phyloP scores from a whole-genome alignment of 2,888 invertebrate species.

The Nemotelus nigrinus region DNA sequence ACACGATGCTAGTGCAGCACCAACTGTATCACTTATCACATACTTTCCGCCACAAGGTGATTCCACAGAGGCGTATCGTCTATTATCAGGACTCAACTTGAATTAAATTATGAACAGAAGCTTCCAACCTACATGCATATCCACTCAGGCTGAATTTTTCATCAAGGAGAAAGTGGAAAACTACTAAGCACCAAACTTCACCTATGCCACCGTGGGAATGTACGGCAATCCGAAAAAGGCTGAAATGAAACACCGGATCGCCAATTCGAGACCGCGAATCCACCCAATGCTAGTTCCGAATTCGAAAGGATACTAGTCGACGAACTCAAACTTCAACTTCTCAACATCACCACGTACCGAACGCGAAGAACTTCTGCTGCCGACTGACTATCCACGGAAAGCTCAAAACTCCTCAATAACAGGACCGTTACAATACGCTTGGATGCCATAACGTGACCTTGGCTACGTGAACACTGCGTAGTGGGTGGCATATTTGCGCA shows the following conservation, averaged over 20 bases:
- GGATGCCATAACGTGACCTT: constrained; percentile 5
- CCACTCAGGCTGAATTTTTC: too few relatives aligned
- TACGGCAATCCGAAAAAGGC: not conserved
- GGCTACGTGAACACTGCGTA: constrained; percentile 24
- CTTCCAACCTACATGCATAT: too few relatives aligned
- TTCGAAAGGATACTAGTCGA: not conserved
- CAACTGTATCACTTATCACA: constrained; percentile 7
- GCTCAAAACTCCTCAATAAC: not conserved
- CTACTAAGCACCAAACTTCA: constrained; percentile 1
- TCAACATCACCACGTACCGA: not conserved
- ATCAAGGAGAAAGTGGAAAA: not conserved
- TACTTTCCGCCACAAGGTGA: not conserved
- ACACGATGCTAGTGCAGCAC: not conserved
- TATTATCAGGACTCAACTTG: constrained; percentile 24
- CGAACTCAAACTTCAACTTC: not conserved
- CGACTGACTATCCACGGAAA: constrained; percentile 22
- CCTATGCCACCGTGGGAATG: not conserved
- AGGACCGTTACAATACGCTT: not conserved
- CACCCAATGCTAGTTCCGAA: not conserved
- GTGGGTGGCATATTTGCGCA: not conserved
- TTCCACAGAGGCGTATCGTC: constrained; percentile 23
- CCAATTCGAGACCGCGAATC: not conserved
- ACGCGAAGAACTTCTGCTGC: constrained; percentile 23
- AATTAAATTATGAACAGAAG: not conserved
- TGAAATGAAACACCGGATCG: not conserved